Evolutionary conservation across 2,888 invertebrate genomes (phyloP), one percentile per base, ranked within the genome.

Genomic region (Tenthredo mesomela): DNA sequence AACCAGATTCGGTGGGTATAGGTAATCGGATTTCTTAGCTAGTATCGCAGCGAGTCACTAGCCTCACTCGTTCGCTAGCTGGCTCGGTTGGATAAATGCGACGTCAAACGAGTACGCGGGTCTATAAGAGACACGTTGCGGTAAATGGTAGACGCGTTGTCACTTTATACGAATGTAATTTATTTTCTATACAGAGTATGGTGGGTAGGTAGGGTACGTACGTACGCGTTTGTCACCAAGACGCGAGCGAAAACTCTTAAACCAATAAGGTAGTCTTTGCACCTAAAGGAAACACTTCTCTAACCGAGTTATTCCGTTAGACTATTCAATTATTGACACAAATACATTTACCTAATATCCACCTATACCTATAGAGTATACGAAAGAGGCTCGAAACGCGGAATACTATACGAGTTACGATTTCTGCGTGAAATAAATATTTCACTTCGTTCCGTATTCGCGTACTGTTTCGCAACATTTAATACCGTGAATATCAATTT

Each of bases 1-100:
- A 61, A 80, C 80, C 80, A 80, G 80, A 80, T 80, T 80, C 80
- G 80, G 33, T 80, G 33, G 80, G 80, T 80, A 80, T 80, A 15
- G 80, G 80, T 80, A 80, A 80, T 80, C 80, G 58, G 80, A 80
- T 80, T 80, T 61, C 80, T 80, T 61, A 37, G 18, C 50, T 25
- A 61, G 61, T 15, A 21, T 21, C 61, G 37, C n/a, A 6, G 40
- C 58, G 25, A 54, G 25, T 77, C 54, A 29, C 77, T 25, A 47
- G 29, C 37, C 70, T 70, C 70, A 33, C n/a, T 37, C n/a, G 70
- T 18, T 70, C 12, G 15, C 29, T 33, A 12, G 15, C 29, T 33
- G 4, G 15, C 29, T 50, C 18, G 54, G 40, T 25, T 5, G 61
- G 40, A 80, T 80, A 61, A 80, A 80, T 61, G 80, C 80, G 33